Evolutionary conservation across 2,113 vertebrate genomes (phyloP).

Genomic region (Columbina picui): DNA sequence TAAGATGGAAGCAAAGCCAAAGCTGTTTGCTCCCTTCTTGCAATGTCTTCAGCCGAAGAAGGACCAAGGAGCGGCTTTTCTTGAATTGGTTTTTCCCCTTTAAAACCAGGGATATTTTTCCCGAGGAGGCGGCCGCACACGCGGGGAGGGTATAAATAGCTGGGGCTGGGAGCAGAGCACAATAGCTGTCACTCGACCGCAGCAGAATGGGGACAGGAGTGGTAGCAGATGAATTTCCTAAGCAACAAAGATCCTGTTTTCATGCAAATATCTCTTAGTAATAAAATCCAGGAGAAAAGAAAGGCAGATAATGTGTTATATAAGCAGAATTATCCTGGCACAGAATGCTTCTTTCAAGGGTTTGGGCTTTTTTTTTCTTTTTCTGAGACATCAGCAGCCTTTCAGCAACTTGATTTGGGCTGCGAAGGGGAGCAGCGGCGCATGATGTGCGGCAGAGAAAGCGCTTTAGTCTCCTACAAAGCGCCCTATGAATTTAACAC

Average conservation of each 20-base stretch:
- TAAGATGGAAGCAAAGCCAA: background rate
- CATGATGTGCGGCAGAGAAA: background rate
- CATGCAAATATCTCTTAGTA: conserved; percentile 64
- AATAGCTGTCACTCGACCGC: conserved; percentile 24
- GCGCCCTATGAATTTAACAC: background rate
- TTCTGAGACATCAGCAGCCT: background rate
- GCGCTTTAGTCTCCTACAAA: background rate
- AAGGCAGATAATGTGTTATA: conserved; percentile 44
- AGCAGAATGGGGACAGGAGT: background rate
- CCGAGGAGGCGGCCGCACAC: background rate
- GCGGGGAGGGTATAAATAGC: background rate
- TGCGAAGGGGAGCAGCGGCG: background rate
- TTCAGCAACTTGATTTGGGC: background rate
- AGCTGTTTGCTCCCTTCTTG: background rate
- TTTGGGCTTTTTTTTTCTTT: background rate
- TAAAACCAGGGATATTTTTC: background rate
- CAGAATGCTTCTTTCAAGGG: conserved; percentile 13
- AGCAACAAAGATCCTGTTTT: conserved; percentile 60
- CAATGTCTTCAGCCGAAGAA: rapidly evolving
- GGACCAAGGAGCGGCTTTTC: background rate
- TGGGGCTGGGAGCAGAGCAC: background rate
- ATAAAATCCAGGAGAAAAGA: conserved; percentile 44
- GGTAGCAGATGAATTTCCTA: conserved; percentile 51
- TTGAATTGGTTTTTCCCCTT: background rate
- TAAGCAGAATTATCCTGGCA: conserved; percentile 58